Percentiles rank a stretch among this genome's conserved stretches.
Evolutionary conservation across 2,797 vertebrate species (phyloP).

Genomic region (Lophura swinhoii): DNA sequence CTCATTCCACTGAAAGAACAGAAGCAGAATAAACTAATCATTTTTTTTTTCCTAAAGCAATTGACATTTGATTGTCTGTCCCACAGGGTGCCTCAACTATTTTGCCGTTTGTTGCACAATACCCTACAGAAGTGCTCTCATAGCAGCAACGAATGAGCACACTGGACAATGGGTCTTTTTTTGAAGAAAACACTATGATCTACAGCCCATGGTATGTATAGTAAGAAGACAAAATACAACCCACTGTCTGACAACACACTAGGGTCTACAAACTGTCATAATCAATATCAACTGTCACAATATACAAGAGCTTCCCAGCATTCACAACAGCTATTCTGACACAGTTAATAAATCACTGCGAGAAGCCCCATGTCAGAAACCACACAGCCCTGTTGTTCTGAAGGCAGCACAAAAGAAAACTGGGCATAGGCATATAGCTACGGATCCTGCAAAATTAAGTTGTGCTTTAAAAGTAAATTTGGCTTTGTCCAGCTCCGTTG

Average conservation of each 20-base stretch:
- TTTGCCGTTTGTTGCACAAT: slow-evolving; percentile 60
- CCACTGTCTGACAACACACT: slow-evolving; percentile 54
- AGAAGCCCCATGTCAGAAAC: slow-evolving; percentile 71
- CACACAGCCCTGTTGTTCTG: slow-evolving; percentile 62
- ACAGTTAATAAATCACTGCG: slow-evolving; percentile 78
- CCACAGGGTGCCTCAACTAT: slow-evolving; percentile 29
- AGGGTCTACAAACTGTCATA: slow-evolving; percentile 74
- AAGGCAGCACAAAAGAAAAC: slow-evolving; percentile 64
- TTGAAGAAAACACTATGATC: slow-evolving; percentile 58
- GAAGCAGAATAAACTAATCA: background rate
- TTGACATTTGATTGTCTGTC: slow-evolving; percentile 47
- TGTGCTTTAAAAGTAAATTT: slow-evolving; percentile 20
- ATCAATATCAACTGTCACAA: slow-evolving; percentile 76
- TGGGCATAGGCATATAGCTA: slow-evolving; percentile 7
- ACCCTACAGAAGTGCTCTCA: slow-evolving; percentile 31
- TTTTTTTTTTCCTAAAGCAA: slow-evolving; percentile 4
- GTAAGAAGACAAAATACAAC: slow-evolving; percentile 64
- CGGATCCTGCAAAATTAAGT: slow-evolving; percentile 37
- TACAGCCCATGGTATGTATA: slow-evolving; percentile 65
- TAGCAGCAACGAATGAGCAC: background rate
- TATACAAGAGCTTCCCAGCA: slow-evolving; percentile 68
- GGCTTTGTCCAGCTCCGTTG: slow-evolving; percentile 21
- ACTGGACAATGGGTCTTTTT: slow-evolving; percentile 66
- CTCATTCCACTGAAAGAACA: background rate
- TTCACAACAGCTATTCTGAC: slow-evolving; percentile 74